These are phyloP conservation scores for Patella ulyssiponensis DNA, from an alignment of 2,888 invertebrate genomes.

Conservation along the genomic window DNA sequence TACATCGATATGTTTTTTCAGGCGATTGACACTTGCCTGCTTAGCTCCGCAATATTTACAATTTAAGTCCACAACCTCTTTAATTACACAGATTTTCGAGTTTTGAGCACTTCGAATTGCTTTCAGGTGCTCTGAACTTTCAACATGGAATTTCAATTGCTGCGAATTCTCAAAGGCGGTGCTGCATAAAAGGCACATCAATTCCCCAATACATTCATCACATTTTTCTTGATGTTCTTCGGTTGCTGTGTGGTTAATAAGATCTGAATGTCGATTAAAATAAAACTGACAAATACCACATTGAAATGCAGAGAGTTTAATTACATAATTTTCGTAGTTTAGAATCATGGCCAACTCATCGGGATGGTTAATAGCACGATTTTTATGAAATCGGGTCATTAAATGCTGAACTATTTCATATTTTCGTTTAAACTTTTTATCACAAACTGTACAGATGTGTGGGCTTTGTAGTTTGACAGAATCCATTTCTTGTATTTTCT, in stretches of 20 bases:
- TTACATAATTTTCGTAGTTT: conserved; percentile 84
- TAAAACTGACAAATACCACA: conserved; percentile 89
- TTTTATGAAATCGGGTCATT: conserved; percentile 87
- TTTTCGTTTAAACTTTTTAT: conserved; percentile 61
- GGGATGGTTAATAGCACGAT: conserved; percentile 76
- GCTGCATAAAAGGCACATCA: conserved; percentile 65
- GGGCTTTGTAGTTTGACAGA: too few species aligned
- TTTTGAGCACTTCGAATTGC: conserved; percentile 40
- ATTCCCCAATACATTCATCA: conserved; percentile 56
- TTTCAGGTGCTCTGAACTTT: conserved; percentile 45
- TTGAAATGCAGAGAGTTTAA: conserved; percentile 87
- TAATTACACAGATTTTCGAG: conserved; percentile 55
- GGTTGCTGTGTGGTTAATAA: conserved; percentile 74
- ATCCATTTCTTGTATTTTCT: conserved; percentile 10
- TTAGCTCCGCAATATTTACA: conserved; percentile 62
- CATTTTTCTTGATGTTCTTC: conserved; percentile 52
- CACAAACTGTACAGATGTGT: conserved; percentile 60
- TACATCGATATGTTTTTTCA: conserved; percentile 55
- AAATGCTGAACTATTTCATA: conserved; percentile 73
- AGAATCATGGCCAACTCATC: conserved; percentile 78
- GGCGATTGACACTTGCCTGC: conserved; percentile 55
- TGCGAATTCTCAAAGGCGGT: conserved; percentile 49
- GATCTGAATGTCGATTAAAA: conserved; percentile 80
- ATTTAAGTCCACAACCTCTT: conserved; percentile 52
- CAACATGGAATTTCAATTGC: conserved; percentile 59